Evolutionary conservation across 92 coral and sea anemone species (phyloP).

Genomic region (Zoanthus sansibaricus): DNA sequence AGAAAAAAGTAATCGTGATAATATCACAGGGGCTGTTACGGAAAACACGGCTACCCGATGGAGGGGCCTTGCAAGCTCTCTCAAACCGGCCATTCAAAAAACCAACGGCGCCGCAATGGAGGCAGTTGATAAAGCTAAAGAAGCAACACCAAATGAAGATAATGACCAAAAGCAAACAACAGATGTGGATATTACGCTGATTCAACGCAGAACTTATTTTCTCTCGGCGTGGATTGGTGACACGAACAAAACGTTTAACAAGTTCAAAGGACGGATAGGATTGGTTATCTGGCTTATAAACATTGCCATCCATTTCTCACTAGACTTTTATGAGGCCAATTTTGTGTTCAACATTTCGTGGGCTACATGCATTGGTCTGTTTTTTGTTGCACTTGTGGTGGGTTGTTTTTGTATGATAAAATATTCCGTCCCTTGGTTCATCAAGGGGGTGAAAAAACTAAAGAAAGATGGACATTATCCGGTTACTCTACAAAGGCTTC

Average conservation of each 20-base stretch:
- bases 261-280: constrained; percentile 83
- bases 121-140: constrained; percentile 25
- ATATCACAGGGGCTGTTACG: neutral
- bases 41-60: constrained; percentile 14
- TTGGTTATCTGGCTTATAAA: constrained; percentile 79
- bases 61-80: constrained; percentile 25
- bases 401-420: constrained; percentile 83
- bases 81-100: constrained; percentile 7
- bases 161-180: neutral
- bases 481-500: constrained; percentile 79
- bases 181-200: constrained; percentile 74
- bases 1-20: constrained; percentile 6
- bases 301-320: constrained; percentile 79
- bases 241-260: constrained; percentile 71
- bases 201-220: constrained; percentile 75
- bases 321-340: constrained; percentile 89
- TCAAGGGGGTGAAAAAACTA: constrained; percentile 82
- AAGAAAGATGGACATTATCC: constrained; percentile 90
- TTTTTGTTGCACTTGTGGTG: constrained; percentile 73
- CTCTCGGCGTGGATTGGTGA: constrained; percentile 93
- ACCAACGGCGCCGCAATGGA: neutral
- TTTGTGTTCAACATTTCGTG: constrained; percentile 88
- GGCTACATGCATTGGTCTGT: constrained; percentile 92
- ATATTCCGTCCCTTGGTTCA: constrained; percentile 94
- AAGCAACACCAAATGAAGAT: constrained; percentile 15